Evolutionary conservation across 1,140 invertebrate species (phyloP).

Genomic region (Caligus rogercresseyi): DNA sequence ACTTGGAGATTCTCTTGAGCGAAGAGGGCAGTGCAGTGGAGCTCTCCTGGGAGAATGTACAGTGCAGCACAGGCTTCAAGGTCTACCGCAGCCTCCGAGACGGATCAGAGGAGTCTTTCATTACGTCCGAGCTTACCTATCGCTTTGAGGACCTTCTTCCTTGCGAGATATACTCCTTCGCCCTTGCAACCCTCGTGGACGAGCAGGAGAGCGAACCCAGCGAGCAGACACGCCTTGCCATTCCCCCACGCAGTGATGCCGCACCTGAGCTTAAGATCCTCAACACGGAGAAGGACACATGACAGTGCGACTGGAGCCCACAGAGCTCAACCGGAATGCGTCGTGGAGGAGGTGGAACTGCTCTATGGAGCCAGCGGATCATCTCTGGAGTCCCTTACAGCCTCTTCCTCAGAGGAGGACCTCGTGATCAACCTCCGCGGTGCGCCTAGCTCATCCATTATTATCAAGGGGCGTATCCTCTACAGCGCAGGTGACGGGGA

Average conservation of each 20-base stretch:
- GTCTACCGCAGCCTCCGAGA: neutral
- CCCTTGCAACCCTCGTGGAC: constrained; percentile 4
- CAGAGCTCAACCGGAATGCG: constrained; percentile 4
- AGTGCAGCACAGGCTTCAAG: constrained; percentile 12
- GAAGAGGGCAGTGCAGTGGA: neutral
- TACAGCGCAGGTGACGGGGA: neutral
- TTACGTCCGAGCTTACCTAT: neutral
- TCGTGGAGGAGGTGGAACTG: neutral
- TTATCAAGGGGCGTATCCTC: constrained; percentile 3
- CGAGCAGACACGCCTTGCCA: neutral
- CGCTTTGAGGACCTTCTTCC: neutral
- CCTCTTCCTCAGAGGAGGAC: neutral
- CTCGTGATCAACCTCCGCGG: neutral
- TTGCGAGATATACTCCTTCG: constrained; percentile 4
- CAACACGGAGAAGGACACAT: constrained; percentile 4
- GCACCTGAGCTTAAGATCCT: neutral
- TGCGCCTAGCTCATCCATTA: neutral
- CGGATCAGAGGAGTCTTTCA: neutral
- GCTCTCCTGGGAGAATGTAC: constrained; percentile 6
- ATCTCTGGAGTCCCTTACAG: neutral
- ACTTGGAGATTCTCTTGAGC: neutral
- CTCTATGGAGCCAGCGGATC: neutral
- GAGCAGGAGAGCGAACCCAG: constrained; percentile 2
- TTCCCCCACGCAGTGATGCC: neutral
- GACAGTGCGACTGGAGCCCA: constrained; percentile 1